Evolutionary conservation across 23 tunicate genomes (phyloP), one percentile per base, ranked within the genome.

Genomic region (Botrylloides violaceus): DNA sequence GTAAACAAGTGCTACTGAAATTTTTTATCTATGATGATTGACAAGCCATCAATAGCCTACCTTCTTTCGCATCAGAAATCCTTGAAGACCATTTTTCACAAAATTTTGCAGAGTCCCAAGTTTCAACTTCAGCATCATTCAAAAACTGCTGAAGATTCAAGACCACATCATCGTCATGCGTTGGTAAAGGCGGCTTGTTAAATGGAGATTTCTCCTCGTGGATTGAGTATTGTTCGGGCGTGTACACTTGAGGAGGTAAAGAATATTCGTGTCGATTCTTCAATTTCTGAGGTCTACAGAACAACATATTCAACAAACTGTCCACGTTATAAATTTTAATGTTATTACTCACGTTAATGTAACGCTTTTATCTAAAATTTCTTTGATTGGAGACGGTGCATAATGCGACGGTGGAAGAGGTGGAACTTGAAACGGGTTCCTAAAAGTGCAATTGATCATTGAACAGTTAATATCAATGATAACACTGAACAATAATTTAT

Each of bases 381-480:
- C 74, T 28, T 68, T 68, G 56, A 24, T 20, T 12, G 74, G 74
- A 35, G 74, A 68, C 7, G 74, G 74, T 5, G 37, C 21, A 37
- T 68, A 68, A 43, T 68, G 74, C 12, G 49, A 23, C n/a, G 24
- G 58, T 23, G 74, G 74, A 7, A 37, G 74, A 36, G 74, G 74
- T 19, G 74, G 74, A 68, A 68, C 27, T 23, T 68, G 59, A 26
- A 68, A 68, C 21, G 74, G 74, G 37, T 68, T 68, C n/a, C 74
- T 68, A 25, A 4, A 43, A n/a, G n/a, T n/a, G n/a, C n/a, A n/a
- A n/a, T n/a, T n/a, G n/a, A n/a, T n/a, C n/a, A n/a, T n/a, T n/a
- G n/a, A n/a, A n/a, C n/a, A n/a, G n/a, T n/a, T n/a, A n/a, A n/a
- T n/a, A n/a, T n/a, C n/a, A n/a, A n/a, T n/a, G n/a, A n/a, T n/a